Evolutionary conservation across 2,797 vertebrate species (phyloP).

Genomic region (Pelochelys cantorii): DNA sequence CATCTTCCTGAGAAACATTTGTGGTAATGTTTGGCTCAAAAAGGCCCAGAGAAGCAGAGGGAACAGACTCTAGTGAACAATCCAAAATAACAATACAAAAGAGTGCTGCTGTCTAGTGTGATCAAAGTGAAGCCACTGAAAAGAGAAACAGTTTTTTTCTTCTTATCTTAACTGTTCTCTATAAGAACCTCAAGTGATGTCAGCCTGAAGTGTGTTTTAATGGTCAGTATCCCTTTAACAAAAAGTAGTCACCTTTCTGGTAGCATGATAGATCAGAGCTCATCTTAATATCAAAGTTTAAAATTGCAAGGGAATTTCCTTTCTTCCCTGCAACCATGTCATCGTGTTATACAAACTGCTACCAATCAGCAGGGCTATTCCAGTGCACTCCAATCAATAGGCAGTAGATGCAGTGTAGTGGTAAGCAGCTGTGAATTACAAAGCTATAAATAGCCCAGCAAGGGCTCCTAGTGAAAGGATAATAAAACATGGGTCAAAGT

Average conservation of each 20-base stretch:
- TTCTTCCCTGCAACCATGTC: conserved; percentile 35
- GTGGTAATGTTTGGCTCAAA: neutral
- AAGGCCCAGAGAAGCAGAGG: neutral
- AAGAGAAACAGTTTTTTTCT: neutral
- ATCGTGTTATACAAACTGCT: conserved; percentile 49
- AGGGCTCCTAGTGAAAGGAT: conserved; percentile 60
- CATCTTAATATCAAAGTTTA: neutral
- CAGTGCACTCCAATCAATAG: conserved; percentile 52
- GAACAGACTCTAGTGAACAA: neutral
- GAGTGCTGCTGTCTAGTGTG: neutral
- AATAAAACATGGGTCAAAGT: conserved; percentile 50
- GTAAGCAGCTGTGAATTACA: conserved; percentile 62
- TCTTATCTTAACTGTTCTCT: conserved; percentile 40
- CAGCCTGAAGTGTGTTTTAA: neutral
- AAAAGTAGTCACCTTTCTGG: conserved; percentile 25
- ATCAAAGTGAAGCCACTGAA: conserved; percentile 25
- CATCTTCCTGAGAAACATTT: neutral
- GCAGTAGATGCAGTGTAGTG: conserved; percentile 36
- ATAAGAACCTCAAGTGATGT: neutral
- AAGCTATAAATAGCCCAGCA: conserved; percentile 66
- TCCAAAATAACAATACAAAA: neutral
- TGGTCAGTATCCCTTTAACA: conserved; percentile 28
- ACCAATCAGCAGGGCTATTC: conserved; percentile 44
- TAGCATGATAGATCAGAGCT: neutral
- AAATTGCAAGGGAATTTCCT: conserved; percentile 7